Evolutionary conservation across 2,797 vertebrate species (phyloP), one percentile per base, ranked within the genome.

Genomic region (Valencia hispanica): DNA sequence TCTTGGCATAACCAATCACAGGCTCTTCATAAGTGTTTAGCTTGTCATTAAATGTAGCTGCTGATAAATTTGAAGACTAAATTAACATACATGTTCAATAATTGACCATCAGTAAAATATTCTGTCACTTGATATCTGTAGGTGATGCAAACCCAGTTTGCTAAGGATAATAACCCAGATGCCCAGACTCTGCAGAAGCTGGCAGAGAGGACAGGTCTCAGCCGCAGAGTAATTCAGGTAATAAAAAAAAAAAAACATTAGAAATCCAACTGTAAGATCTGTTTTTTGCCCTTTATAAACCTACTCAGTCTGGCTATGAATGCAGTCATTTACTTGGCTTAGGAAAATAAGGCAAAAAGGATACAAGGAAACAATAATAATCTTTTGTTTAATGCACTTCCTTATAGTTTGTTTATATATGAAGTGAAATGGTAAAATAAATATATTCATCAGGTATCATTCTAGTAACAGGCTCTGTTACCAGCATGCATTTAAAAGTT

Each of bases 131-230:
- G 27, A 25, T 30, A 14, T 79, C 3, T 93, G 22, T 89, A 99
- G 97, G 96, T 98, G 72, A 98, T 98, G 97, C 97, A 98, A 86
- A 95, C 94, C 82, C 97, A 98, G 78, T 98, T 98, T 95, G 94
- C 97, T 87, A 96, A 97, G 93, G 97, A 98, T 91, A 98, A 97
- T 93, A 98, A 98, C 82, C 97, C 97, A 70, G 97, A 98, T 18
- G 97, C 97, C 25, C 97, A 98, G 90, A 98, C 97, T 0, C 95
- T 98, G n/a, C 97, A 98, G 93, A 97, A 95, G 84, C 92, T 98
- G 88, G 96, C 97, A 39, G 97, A 98, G 89, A 96, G 97, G 82
- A 99, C 98, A 10, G 97, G 97, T 85, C 94, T 99, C 73, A 99
- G 97, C 92, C 96, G 98, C 82, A 96, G 98, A 73, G 98, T 99